A percentile compares a stretch with the other conserved stretches of the same genome.
These are phyloP conservation scores for Camelus dromedarius DNA, from an alignment of 2,113 vertebrate species.

Conservation along the genomic window DNA sequence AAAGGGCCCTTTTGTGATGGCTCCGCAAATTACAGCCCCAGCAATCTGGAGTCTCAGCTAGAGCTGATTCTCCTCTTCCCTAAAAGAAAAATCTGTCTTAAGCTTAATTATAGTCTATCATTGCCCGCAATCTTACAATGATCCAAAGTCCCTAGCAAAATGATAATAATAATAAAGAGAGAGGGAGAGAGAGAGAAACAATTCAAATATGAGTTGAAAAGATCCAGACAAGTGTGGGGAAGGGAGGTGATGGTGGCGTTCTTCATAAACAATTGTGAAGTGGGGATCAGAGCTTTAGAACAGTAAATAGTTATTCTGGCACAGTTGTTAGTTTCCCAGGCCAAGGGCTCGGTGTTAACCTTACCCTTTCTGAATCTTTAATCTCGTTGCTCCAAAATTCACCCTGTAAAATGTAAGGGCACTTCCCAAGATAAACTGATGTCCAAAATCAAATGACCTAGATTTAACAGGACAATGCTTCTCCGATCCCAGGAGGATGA, in stretches of 20 bases:
- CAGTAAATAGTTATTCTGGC: conserved; percentile 3
- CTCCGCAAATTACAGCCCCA: conserved; percentile 79
- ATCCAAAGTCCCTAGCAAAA: conserved; percentile 84
- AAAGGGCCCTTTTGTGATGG: conserved; percentile 82
- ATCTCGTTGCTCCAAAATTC: conserved; percentile 32
- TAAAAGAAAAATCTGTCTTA: conserved; percentile 87
- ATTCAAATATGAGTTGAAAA: conserved; percentile 62
- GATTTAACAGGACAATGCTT: conserved; percentile 31
- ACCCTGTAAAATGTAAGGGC: conserved; percentile 50
- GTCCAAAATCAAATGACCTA: conserved; percentile 42
- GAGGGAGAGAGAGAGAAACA: not conserved
- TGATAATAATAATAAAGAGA: conserved; percentile 73
- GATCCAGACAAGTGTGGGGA: not conserved
- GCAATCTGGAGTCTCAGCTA: conserved; percentile 83
- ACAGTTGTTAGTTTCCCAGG: not conserved
- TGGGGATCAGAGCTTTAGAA: not conserved
- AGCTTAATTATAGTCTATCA: conserved; percentile 88
- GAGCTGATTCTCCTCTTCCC: conserved; percentile 84
- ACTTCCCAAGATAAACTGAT: not conserved
- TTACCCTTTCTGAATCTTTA: conserved; percentile 58
- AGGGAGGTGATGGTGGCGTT: not conserved
- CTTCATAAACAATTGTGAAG: conserved; percentile 51
- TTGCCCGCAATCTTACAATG: conserved; percentile 84
- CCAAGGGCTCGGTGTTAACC: conserved; percentile 26
- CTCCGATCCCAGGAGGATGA: not conserved